A percentile compares a stretch with the other conserved stretches of the same genome.
These are phyloP conservation scores for Euwallacea fornicatus DNA, from an alignment of 1,140 invertebrate genomes.

Conservation along the genomic window DNA sequence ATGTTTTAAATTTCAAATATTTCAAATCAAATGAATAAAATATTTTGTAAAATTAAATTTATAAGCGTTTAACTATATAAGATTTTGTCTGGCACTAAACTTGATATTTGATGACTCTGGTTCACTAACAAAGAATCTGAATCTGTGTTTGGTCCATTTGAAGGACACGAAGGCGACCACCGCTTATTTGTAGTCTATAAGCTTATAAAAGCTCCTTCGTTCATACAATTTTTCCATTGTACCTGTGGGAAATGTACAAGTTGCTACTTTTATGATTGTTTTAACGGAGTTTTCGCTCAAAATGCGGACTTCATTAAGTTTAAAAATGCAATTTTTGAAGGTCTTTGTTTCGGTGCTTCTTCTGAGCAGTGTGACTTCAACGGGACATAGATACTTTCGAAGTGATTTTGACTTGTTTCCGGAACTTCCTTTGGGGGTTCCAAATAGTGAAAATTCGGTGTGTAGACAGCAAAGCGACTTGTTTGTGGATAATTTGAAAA, in stretches of 20 bases:
- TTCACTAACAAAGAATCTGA: neutral
- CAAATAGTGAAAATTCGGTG: constrained; percentile 36
- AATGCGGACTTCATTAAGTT: neutral
- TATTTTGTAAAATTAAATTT: too few relatives aligned
- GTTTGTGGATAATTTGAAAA: constrained; percentile 44
- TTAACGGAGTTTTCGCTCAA: neutral
- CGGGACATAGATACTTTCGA: constrained; percentile 16
- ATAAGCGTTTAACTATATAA: neutral
- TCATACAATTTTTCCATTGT: constrained; percentile 28
- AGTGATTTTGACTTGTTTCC: constrained; percentile 43
- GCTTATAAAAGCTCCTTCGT: constrained; percentile 45
- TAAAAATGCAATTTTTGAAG: neutral
- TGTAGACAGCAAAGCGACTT: constrained; percentile 43
- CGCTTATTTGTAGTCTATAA: constrained; percentile 21
- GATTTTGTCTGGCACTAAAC: constrained; percentile 23
- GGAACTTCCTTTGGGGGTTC: constrained; percentile 41
- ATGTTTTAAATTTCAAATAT: too few relatives aligned
- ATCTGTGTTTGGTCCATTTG: constrained; percentile 16
- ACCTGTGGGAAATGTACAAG: neutral
- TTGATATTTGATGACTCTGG: constrained; percentile 13
- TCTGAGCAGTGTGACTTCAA: neutral
- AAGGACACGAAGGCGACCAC: constrained; percentile 35
- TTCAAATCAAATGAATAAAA: too few relatives aligned
- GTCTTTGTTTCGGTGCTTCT: neutral
- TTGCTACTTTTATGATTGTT: neutral